Evolutionary conservation across 2,797 vertebrate genomes (phyloP), one percentile per base, ranked within the genome.

Genomic region (Huso huso): DNA sequence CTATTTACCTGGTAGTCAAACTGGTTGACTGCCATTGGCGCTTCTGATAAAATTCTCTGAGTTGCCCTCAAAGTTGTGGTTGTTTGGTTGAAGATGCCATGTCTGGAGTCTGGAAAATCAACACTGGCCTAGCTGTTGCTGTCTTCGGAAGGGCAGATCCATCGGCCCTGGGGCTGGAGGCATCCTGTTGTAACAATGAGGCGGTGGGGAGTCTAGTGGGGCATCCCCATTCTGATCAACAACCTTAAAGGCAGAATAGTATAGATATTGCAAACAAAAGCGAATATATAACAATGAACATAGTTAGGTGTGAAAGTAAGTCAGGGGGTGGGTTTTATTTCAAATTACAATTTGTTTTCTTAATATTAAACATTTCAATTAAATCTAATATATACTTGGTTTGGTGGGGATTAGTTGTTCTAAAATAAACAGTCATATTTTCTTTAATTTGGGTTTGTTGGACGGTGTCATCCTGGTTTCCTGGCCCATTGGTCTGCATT

Each of bases 1-100:
- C 89, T 87, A 87, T 89, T 89, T 92, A 99, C 97, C 94, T 98
- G 97, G 91, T 99, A 99, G 92, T 98, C 96, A 93, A 96, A 98
- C 91, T 99, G 97, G 92, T 95, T 97, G 80, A 92, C 88, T 72
- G 84, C 82, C 89, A 96, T 92, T 82, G 95, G 93, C 84, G 92
- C 89, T 90, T 97, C 92, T 87, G 94, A n/a, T 84, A 91, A 96
- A 98, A 91, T 92, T 96, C 90, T 98, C 96, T 55, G 95, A n/a
- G 91, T 88, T 95, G 94, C 86, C 91, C 94, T 83, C 93, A 91
- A 97, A 99, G 86, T 91, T 92, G 90, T 97, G 95, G 93, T 94
- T 99, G 91, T 98, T 90, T 96, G 95, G 87, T 93, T 93, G 89
- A 96, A 99, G 77, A 91, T 90, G 70, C 84, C 82, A 75, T 92